phyloP scores from a whole-genome alignment of 92 coral and sea anemone genomes.

The Virgularia gustaviana region DNA sequence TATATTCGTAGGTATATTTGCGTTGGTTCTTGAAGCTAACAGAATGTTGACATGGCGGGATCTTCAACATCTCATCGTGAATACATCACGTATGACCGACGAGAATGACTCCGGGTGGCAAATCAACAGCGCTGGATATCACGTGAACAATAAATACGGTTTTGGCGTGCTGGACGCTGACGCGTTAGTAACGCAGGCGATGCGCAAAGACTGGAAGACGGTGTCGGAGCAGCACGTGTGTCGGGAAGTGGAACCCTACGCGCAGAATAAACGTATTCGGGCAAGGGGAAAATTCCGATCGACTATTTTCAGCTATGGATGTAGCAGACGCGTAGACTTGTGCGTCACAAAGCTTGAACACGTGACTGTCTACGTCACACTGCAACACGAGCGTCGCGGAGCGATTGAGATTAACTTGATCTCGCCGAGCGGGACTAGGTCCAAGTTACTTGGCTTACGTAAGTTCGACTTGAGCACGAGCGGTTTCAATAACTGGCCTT shows the following conservation, averaged over 20 bases:
- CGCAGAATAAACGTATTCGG: slow-evolving; percentile 52
- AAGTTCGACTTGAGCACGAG: slow-evolving; percentile 62
- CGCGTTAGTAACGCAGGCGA: slow-evolving; percentile 75
- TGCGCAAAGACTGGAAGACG: slow-evolving; percentile 64
- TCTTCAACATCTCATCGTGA: slow-evolving; percentile 84
- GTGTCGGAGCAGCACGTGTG: slow-evolving; percentile 83
- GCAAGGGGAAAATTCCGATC: slow-evolving; percentile 53
- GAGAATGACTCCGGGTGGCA: slow-evolving; percentile 70
- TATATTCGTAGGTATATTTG: slow-evolving; percentile 76
- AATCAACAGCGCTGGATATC: slow-evolving; percentile 74
- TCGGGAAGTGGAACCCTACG: slow-evolving; percentile 63
- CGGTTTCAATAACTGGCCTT: slow-evolving; percentile 92
- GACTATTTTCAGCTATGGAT: slow-evolving; percentile 61
- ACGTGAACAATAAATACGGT: slow-evolving; percentile 90
- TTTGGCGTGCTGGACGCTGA: slow-evolving; percentile 90
- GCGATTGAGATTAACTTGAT: slow-evolving; percentile 68
- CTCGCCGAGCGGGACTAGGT: slow-evolving; percentile 82
- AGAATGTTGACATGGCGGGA: slow-evolving; percentile 92
- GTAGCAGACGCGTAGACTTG: slow-evolving; percentile 44
- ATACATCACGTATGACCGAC: slow-evolving; percentile 82
- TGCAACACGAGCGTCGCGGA: slow-evolving; percentile 73
- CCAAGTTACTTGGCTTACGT: slow-evolving; percentile 74
- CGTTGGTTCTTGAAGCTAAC: slow-evolving; percentile 90
- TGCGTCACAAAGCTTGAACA: slow-evolving; percentile 84
- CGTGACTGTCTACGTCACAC: slow-evolving; percentile 73